Percentiles rank a stretch among this genome's conserved stretches.
Conservation (phyloP, 2,888 invertebrate genomes). For the Anagyrus pseudococci region DNA sequence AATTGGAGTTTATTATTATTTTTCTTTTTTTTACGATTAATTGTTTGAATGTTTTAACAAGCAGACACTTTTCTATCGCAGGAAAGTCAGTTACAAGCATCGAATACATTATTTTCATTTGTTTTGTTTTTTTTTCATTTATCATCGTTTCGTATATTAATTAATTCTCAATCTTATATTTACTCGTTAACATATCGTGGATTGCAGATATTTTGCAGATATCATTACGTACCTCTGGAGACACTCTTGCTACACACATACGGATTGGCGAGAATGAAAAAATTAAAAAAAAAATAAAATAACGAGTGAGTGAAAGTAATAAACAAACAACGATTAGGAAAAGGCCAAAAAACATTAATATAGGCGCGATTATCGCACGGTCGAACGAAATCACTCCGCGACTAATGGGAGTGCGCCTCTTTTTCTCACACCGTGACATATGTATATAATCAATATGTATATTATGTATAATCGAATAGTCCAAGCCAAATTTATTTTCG, state of each 20-base stretch:
- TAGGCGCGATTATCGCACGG: constrained; percentile 21
- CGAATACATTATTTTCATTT: background rate
- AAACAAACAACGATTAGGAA: too few relatives aligned
- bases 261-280: background rate
- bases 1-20: too few relatives aligned
- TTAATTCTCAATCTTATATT: background rate
- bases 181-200: background rate
- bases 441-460: constrained; percentile 56
- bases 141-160: too few relatives aligned
- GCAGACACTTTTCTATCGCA: background rate
- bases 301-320: background rate
- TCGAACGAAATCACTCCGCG: background rate
- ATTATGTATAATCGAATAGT: constrained; percentile 33
- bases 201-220: background rate
- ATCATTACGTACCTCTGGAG: background rate
- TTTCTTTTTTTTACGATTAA: too few relatives aligned
- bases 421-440: constrained; percentile 38
- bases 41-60: too few relatives aligned
- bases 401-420: background rate
- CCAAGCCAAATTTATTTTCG: background rate
- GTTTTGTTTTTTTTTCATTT: background rate
- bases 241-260: constrained; percentile 6
- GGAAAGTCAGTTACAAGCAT: background rate
- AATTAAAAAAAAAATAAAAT: constrained; percentile 1
- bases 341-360: too few relatives aligned